Evolutionary conservation across 2,888 invertebrate genomes (phyloP), one percentile per base, ranked within the genome.

Genomic region (Cyaniris semiargus): DNA sequence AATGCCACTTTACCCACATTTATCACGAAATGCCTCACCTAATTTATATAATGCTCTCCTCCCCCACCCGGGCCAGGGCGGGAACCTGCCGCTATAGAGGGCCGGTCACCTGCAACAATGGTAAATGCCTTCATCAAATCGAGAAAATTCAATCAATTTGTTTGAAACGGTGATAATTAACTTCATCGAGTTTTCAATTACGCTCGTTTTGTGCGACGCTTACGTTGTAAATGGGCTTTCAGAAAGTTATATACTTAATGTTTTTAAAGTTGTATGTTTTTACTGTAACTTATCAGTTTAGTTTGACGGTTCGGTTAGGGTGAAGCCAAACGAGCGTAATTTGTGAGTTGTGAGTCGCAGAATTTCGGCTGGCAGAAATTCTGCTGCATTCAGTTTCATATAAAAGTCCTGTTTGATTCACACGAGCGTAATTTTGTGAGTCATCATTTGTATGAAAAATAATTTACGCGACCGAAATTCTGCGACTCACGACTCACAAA

Each of bases 1-100:
- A 38, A 44, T 72, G 72, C 72, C 38, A 23, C 23, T 72, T 44
- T 72, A 38, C n/a, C 72, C 13, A 27, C 10, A 44, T 72, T 38
- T 44, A 72, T 38, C 72, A 58, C 31, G 31, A 18, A 27, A 85
- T 86, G 89, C 90, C 91, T 88, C 84, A 82, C 82, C 81, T 81
- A 82, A 82, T 85, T 85, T 88, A 93, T 83, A 93, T 88, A 83
- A 92, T 88, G 87, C 90, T 93, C 86, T 93, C 93, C 85, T 93
- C 93, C 79, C 89, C 91, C 92, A 91, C 93, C 92, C 93, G 90
- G 82, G 90, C 82, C 80, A 92, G 93, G 93, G 93, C 91, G 92
- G 93, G 92, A 80, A 90, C 89, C 85, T 90, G 91, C 85, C 93
- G 93, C 93, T 94, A 94, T 89, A 94, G 93, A 80, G 93, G 94